Base-by-base conservation (phyloP, 2,888 invertebrate species). In the Nematopogon swammerdamellus region DNA sequence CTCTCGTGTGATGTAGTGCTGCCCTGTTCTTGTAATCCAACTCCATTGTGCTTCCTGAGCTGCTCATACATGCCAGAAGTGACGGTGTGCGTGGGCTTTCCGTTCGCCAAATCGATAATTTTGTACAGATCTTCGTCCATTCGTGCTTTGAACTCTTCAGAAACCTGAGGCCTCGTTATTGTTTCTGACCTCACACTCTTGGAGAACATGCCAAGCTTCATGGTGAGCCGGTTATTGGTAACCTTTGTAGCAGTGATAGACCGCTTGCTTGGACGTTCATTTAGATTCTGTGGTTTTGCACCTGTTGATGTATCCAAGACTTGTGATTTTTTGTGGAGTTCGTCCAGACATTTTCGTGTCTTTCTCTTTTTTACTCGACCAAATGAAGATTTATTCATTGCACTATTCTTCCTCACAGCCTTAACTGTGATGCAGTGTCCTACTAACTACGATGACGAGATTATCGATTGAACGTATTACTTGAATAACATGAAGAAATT, bases 141-240 rank as follows among this genome's bases (percentile, higher is more conserved):
- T 47, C 57, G 60, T 29, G 60, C 56, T 55, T 61, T 61, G 17
- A 59, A 59, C 53, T 64, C 60, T 53, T 58, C 54, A 47, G 67
- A 54, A 18, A 58, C 44, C 20, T 46, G 44, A 10, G 66, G 58
- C 51, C 77, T 65, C 17, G 69, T 72, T 52, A 73, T 60, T 29
- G 73, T 76, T 62, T 73, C 67, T 14, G 77, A 75, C 55, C 60
- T 58, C 50, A 75, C 60, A 19, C 68, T 64, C 55, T 72, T 76
- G 17, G 67, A 65, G 55, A 71, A 68, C 58, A 68, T 63, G 47
- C 61, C 59, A 52, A 52, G 54, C 46, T 54, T 55, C 19, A 76
- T 59, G 51, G 72, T 74, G 51, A 76, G 57, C 19, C 74, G 64
- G 52, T 67, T 63, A 30, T 57, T 59, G 48, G 72, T 71, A 47